Evolutionary conservation across 2,888 invertebrate species (phyloP).

Genomic region (Pristionchus japonicus): DNA sequence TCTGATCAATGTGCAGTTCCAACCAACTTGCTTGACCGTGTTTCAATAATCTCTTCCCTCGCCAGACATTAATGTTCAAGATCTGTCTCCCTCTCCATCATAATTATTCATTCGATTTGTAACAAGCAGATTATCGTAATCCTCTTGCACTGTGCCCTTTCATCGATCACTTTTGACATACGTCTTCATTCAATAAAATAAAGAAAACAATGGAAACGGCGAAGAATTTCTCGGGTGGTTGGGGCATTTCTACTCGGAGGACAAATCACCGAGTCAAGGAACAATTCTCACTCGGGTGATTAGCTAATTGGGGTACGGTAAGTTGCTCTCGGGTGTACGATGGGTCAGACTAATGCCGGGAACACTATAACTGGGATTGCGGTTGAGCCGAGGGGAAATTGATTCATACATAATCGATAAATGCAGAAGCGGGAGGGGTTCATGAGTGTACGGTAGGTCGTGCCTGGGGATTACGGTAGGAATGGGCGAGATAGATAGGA

Average conservation of each 20-base stretch:
- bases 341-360: neutral
- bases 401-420: slow-evolving; percentile 12
- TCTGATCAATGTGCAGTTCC: neutral
- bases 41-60: too few species aligned
- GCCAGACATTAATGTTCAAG: too few species aligned
- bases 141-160: neutral
- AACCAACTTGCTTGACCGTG: too few species aligned
- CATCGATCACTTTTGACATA: neutral
- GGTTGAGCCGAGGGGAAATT: slow-evolving; percentile 26
- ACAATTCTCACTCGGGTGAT: neutral
- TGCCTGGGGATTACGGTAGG: slow-evolving; percentile 3
- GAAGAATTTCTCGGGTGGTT: neutral
- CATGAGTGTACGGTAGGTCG: neutral
- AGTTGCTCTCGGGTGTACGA: neutral
- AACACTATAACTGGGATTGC: neutral
- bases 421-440: neutral
- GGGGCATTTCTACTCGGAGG: neutral
- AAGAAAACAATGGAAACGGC: neutral
- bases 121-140: neutral
- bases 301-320: neutral
- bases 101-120: too few species aligned
- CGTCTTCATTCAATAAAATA: slow-evolving; percentile 16
- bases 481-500: neutral
- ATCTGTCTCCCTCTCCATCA: too few species aligned
- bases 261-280: neutral